Evolutionary conservation across 2,888 invertebrate species (phyloP).

Genomic region (Phortica magna): DNA sequence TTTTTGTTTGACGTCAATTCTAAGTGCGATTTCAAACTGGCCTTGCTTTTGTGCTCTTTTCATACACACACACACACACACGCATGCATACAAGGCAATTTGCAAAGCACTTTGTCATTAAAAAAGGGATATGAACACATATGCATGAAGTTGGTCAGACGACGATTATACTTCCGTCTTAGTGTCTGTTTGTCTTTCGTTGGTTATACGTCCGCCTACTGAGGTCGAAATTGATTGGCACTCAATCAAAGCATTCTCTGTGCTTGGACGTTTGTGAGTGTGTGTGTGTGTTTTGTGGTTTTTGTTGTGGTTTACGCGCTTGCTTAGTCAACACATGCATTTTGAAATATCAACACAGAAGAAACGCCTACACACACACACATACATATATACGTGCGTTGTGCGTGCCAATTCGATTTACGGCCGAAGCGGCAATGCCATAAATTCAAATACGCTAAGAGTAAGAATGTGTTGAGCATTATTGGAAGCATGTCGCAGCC

Average conservation of each 20-base stretch:
- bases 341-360: not conserved
- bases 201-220: slow-evolving; percentile 63
- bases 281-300: slow-evolving; percentile 1
- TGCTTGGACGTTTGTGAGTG: no score
- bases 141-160: not conserved
- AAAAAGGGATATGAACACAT: not conserved
- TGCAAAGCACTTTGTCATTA: slow-evolving; percentile 28
- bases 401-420: slow-evolving; percentile 7
- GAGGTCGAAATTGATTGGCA: slow-evolving; percentile 70
- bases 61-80: not conserved
- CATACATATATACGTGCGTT: not conserved
- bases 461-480: not conserved
- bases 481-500: not conserved
- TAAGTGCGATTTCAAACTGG: not conserved
- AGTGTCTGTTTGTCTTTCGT: not conserved
- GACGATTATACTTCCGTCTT: not conserved
- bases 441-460: not conserved
- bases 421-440: not conserved
- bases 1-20: slow-evolving; percentile 17
- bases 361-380: not conserved
- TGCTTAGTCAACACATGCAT: not conserved
- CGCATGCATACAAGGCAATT: not conserved
- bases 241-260: slow-evolving; percentile 71
- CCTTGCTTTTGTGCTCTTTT: not conserved
- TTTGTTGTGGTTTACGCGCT: not conserved